These are phyloP conservation scores for Drosophila conformis DNA, from an alignment of 2,888 invertebrate species.

Conservation along the genomic window DNA sequence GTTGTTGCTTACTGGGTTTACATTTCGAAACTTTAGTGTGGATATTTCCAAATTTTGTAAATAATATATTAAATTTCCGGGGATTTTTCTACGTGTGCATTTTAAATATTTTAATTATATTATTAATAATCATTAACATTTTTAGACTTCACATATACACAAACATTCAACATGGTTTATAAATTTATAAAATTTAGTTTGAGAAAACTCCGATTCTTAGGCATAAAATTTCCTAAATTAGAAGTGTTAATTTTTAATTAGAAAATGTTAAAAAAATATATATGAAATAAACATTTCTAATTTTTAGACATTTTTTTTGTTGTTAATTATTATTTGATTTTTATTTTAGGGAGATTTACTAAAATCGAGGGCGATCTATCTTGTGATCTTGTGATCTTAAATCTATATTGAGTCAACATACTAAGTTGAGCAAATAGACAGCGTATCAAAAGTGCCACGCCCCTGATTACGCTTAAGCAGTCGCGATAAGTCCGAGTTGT, in stretches of 20 bases:
- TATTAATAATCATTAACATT: background rate
- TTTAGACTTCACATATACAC: background rate
- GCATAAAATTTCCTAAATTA: background rate
- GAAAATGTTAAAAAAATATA: background rate
- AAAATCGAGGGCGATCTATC: background rate
- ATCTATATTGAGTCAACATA: background rate
- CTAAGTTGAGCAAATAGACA: background rate
- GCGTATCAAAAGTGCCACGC: slow-evolving; percentile 6
- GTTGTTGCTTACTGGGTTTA: background rate
- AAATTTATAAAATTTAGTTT: background rate
- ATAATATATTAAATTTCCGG: background rate
- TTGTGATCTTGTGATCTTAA: background rate
- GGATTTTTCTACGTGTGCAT: background rate
- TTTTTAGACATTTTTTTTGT: background rate
- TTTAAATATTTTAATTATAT: background rate
- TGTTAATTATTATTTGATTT: background rate
- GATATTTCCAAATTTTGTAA: background rate
- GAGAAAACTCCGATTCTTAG: background rate
- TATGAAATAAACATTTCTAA: background rate
- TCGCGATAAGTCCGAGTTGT: slow-evolving; percentile 17
- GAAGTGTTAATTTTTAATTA: too few species aligned
- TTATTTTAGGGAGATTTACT: background rate
- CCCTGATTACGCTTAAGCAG: slow-evolving; percentile 22
- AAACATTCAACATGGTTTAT: background rate
- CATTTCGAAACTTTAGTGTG: too few species aligned